A percentile compares a stretch with the other conserved stretches of the same genome.
Conservation (phyloP, 2,113 vertebrate species). For the Hassar affinis region DNA sequence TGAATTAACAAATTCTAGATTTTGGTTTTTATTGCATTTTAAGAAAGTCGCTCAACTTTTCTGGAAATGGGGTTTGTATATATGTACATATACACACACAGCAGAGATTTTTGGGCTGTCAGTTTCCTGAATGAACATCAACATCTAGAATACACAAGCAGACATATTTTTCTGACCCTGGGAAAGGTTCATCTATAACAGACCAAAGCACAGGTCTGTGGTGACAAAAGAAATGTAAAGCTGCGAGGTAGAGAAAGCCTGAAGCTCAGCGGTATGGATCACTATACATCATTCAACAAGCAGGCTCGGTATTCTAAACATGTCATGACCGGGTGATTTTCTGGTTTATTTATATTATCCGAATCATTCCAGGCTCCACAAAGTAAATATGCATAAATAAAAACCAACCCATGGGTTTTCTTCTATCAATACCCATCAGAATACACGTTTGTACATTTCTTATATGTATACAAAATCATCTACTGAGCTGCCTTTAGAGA, state of each 20-base stretch:
- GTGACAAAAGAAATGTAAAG: neutral
- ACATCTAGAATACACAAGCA: neutral
- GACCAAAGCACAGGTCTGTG: constrained; percentile 13
- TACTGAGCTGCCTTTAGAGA: constrained; percentile 27
- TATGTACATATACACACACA: too few relatives aligned
- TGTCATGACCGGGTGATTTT: neutral
- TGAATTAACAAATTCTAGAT: too few relatives aligned
- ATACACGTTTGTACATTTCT: constrained; percentile 33
- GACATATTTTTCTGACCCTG: constrained; percentile 1
- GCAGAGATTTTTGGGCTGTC: neutral
- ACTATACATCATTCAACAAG: constrained; percentile 11
- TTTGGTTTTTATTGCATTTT: too few relatives aligned
- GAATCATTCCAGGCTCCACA: constrained; percentile 16
- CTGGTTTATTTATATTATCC: constrained; percentile 30
- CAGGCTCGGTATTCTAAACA: neutral
- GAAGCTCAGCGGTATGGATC: neutral
- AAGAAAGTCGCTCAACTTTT: too few relatives aligned
- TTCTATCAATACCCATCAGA: constrained; percentile 8
- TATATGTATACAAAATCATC: constrained; percentile 30
- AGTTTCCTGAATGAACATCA: neutral
- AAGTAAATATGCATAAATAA: constrained; percentile 42
- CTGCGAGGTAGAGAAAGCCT: neutral
- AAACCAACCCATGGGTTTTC: neutral
- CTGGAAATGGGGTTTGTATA: too few relatives aligned
- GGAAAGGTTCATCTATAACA: neutral